phyloP scores from a whole-genome alignment of 2,888 invertebrate genomes.

The Rhingia rostrata region DNA sequence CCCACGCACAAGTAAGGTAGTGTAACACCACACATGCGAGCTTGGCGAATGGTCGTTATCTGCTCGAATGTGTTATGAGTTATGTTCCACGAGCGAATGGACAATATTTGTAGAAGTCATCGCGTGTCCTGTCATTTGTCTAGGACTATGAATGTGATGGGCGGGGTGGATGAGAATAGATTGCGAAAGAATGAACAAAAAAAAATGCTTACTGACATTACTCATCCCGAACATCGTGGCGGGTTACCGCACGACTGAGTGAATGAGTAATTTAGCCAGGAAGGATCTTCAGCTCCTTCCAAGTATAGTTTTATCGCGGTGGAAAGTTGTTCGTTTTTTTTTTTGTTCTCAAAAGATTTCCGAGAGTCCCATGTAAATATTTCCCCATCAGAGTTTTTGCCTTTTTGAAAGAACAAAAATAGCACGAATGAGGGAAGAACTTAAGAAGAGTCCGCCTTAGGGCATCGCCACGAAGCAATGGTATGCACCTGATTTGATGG shows the following conservation, averaged over 20 bases:
- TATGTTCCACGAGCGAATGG: constrained; percentile 41
- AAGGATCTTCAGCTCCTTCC: background rate
- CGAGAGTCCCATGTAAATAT: constrained; percentile 14
- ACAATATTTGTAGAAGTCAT: constrained; percentile 65
- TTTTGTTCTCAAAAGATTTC: background rate
- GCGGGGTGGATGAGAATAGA: background rate
- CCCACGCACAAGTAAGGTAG: constrained; percentile 24
- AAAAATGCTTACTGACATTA: background rate
- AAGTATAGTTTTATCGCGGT: background rate
- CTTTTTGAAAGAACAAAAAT: background rate
- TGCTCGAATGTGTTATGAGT: constrained; percentile 52
- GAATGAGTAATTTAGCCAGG: constrained; percentile 49
- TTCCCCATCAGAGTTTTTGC: background rate
- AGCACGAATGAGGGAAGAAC: background rate
- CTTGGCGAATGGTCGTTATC: constrained; percentile 15
- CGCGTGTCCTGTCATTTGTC: constrained; percentile 60
- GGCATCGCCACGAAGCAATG: constrained; percentile 30
- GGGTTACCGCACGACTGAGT: constrained; percentile 33
- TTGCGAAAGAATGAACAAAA: background rate
- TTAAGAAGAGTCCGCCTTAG: constrained; percentile 16
- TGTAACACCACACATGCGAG: background rate
- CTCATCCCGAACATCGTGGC: background rate
- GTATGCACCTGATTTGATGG: constrained; percentile 32
- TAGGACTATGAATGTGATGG: constrained; percentile 14
- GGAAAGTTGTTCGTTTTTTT: constrained; percentile 15